These are phyloP conservation scores for Acrobasis repandana DNA, from an alignment of 2,888 invertebrate species.

Conservation along the genomic window DNA sequence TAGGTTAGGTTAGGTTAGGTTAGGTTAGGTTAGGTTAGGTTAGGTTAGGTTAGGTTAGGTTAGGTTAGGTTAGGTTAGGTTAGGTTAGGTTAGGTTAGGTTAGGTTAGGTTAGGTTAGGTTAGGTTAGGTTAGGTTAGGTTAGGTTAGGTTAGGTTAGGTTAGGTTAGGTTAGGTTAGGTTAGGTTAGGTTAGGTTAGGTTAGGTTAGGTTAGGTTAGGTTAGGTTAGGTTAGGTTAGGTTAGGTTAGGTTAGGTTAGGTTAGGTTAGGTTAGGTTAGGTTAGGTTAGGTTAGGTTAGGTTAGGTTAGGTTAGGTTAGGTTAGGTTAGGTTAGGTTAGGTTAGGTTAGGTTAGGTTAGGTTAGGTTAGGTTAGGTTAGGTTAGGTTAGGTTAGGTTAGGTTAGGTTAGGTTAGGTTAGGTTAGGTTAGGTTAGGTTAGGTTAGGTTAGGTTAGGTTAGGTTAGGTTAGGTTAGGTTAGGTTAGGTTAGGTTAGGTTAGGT, in stretches of 20 bases:
- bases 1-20: too few species aligned
- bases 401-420: constrained; percentile 9
- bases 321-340: constrained; percentile 1
- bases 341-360: constrained; percentile 9
- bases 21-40: too few species aligned
- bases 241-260: constrained; percentile 9
- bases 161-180: constrained; percentile 9
- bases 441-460: background rate
- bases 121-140: too few species aligned
- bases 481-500: constrained; percentile 9
- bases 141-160: too few species aligned
- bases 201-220: constrained; percentile 8
- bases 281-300: constrained; percentile 9
- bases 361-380: too few species aligned
- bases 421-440: constrained; percentile 6
- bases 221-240: constrained; percentile 9
- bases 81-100: too few species aligned
- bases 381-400: constrained; percentile 9
- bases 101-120: too few species aligned
- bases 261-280: constrained; percentile 9
- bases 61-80: too few species aligned
- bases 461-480: constrained; percentile 9
- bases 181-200: constrained; percentile 9
- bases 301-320: constrained; percentile 9
- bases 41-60: too few species aligned